phyloP scores from a whole-genome alignment of 2,888 invertebrate genomes.

The Epistrophe grossulariae region DNA sequence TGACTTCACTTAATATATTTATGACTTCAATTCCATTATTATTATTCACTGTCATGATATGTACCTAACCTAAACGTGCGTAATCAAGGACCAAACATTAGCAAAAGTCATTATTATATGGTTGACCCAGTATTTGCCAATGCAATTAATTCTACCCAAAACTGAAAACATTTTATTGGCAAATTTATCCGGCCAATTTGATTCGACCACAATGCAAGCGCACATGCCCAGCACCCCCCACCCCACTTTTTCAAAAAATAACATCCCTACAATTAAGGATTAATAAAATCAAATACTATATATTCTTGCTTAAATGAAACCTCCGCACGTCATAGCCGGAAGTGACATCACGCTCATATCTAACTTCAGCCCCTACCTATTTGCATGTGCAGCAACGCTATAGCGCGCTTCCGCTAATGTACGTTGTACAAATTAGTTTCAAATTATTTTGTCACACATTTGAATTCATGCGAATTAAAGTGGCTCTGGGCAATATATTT shows the following conservation, averaged over 20 bases:
- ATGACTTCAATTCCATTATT: constrained; percentile 31
- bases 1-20: constrained; percentile 31
- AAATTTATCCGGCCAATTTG: constrained; percentile 69
- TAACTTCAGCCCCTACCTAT: not conserved
- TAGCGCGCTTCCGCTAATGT: constrained; percentile 4
- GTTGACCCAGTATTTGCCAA: constrained; percentile 31
- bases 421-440: constrained; percentile 53
- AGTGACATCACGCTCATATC: not conserved
- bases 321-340: not conserved
- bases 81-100: constrained; percentile 26
- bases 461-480: not conserved
- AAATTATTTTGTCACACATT: constrained; percentile 52
- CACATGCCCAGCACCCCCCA: not conserved
- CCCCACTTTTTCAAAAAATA: not conserved
- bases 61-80: not conserved
- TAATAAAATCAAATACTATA: constrained; percentile 54
- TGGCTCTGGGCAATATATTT: constrained; percentile 20
- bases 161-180: constrained; percentile 63
- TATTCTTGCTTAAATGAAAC: constrained; percentile 34
- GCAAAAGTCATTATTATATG: constrained; percentile 59
- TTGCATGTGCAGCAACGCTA: not conserved
- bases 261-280: constrained; percentile 47
- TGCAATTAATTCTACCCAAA: constrained; percentile 60
- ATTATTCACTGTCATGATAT: constrained; percentile 19
- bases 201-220: constrained; percentile 20